Percentiles rank a stretch among this genome's conserved stretches.
These are phyloP conservation scores for Nemotelus nigrinus DNA, from an alignment of 2,888 invertebrate genomes.

Conservation along the genomic window DNA sequence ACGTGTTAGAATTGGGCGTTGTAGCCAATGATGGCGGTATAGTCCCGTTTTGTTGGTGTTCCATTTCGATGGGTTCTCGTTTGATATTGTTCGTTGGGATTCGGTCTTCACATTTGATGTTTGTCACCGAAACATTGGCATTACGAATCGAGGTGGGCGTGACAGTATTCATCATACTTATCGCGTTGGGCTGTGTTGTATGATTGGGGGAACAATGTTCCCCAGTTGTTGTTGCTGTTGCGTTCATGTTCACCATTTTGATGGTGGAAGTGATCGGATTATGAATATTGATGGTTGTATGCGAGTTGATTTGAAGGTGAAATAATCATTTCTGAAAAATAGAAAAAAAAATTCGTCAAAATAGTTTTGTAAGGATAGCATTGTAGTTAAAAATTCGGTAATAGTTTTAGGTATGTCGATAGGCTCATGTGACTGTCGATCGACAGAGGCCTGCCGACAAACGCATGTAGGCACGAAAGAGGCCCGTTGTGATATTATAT, in stretches of 20 bases:
- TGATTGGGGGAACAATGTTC: slow-evolving; percentile 42
- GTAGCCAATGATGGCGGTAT: slow-evolving; percentile 53
- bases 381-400: too few relatives aligned
- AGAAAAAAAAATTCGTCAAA: neutral
- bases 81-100: slow-evolving; percentile 50
- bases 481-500: too few relatives aligned
- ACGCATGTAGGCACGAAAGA: too few relatives aligned
- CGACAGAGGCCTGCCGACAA: too few relatives aligned
- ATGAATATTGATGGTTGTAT: slow-evolving; percentile 6
- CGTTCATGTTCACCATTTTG: slow-evolving; percentile 31
- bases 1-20: slow-evolving; percentile 51
- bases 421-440: too few relatives aligned
- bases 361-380: neutral
- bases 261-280: neutral
- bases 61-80: slow-evolving; percentile 25
- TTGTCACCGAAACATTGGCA: slow-evolving; percentile 79
- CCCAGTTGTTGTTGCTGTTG: slow-evolving; percentile 37
- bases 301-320: slow-evolving; percentile 4
- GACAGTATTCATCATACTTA: slow-evolving; percentile 39
- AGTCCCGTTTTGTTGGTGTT: slow-evolving; percentile 13
- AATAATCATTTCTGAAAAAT: slow-evolving; percentile 24
- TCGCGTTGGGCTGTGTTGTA: slow-evolving; percentile 25
- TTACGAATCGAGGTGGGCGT: slow-evolving; percentile 53
- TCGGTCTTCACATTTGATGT: slow-evolving; percentile 70
- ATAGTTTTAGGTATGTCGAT: too few relatives aligned